phyloP scores from a whole-genome alignment of 2,113 vertebrate genomes.

The Lepus americanus region DNA sequence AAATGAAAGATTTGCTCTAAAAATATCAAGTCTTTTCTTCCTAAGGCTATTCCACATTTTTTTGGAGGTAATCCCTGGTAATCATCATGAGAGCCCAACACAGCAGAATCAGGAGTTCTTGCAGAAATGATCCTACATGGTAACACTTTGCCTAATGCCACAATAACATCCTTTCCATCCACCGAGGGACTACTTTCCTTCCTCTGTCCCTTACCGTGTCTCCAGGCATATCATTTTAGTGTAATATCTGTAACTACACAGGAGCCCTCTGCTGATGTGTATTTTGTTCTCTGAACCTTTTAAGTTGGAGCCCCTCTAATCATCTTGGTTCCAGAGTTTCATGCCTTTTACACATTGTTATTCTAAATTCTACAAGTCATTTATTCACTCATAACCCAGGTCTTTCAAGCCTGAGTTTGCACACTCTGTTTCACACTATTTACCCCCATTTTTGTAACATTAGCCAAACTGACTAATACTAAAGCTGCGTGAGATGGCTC shows the following conservation, averaged over 20 bases:
- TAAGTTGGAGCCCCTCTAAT: conserved; percentile 4
- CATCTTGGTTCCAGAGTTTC: conserved; percentile 58
- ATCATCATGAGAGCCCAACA: background rate
- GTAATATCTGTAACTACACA: conserved; percentile 18
- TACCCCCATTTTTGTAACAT: background rate
- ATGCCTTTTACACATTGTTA: conserved; percentile 62
- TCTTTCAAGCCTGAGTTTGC: conserved; percentile 14
- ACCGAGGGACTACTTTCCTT: background rate
- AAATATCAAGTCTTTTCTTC: background rate
- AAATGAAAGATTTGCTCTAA: conserved; percentile 8
- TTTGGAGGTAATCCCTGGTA: background rate
- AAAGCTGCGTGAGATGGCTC: conserved; percentile 41
- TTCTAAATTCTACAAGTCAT: conserved; percentile 10
- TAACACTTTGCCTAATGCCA: background rate
- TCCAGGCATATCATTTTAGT: conserved; percentile 31
- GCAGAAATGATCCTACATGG: background rate
- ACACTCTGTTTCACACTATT: conserved; percentile 54
- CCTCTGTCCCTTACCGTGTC: background rate
- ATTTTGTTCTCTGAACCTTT: conserved; percentile 62
- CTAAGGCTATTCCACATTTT: background rate
- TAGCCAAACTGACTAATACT: background rate
- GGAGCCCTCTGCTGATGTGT: conserved; percentile 2
- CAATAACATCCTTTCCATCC: background rate
- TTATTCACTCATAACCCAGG: background rate
- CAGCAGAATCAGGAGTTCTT: background rate